Evolutionary conservation across 2,797 vertebrate genomes (phyloP).

Genomic region (Hippoglossus hippoglossus): DNA sequence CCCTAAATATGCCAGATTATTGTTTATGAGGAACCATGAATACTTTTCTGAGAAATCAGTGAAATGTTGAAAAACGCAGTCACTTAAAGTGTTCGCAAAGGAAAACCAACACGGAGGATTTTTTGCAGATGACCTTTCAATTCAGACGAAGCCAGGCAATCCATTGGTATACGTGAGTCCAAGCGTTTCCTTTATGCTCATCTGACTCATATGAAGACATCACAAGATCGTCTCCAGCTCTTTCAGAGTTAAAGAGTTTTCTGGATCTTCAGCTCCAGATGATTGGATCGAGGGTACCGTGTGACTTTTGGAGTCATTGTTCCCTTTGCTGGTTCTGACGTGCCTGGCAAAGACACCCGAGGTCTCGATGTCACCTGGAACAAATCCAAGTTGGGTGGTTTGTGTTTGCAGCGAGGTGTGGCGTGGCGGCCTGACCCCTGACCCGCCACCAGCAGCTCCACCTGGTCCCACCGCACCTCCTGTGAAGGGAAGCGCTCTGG

Average conservation of each 20-base stretch:
- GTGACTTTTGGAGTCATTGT: conserved; percentile 28
- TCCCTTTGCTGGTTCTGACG: conserved; percentile 24
- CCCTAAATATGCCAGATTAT: too few relatives aligned
- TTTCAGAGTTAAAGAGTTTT: conserved; percentile 62
- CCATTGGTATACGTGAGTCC: too few relatives aligned
- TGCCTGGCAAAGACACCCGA: conserved; percentile 38
- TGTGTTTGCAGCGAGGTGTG: conserved; percentile 55
- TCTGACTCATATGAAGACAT: background rate
- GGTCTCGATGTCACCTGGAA: conserved; percentile 52
- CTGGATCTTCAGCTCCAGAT: conserved; percentile 48
- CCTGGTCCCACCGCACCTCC: conserved; percentile 43
- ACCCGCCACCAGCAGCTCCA: conserved; percentile 19
- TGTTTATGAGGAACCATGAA: too few relatives aligned
- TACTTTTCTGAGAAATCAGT: too few relatives aligned
- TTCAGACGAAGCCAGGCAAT: too few relatives aligned
- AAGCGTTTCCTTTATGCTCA: too few relatives aligned
- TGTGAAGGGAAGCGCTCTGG: conserved; percentile 67
- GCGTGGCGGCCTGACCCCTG: conserved; percentile 53
- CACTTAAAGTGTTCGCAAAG: too few relatives aligned
- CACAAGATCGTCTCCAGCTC: conserved; percentile 83
- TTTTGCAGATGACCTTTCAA: too few relatives aligned
- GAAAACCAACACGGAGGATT: too few relatives aligned
- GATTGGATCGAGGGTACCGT: conserved; percentile 20
- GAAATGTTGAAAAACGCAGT: too few relatives aligned
- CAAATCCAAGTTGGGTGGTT: conserved; percentile 63